Evolutionary conservation across 1,140 invertebrate species (phyloP), one percentile per base, ranked within the genome.

Genomic region (Hycleus phaleratus): DNA sequence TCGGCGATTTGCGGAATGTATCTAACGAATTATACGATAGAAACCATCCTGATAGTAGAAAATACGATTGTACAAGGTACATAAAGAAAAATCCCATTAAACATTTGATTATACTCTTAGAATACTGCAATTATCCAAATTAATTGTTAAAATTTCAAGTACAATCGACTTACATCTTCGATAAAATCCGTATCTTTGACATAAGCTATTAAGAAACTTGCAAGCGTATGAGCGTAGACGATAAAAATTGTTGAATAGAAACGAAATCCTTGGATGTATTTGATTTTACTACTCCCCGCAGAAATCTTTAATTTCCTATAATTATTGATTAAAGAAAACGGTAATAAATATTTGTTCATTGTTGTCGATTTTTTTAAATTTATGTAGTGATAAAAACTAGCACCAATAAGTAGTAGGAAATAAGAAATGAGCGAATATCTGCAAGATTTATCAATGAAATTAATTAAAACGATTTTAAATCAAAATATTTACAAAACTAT

Each of bases 1-100:
- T 48, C 59, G 49, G 45, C 11, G 46, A 57, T 38, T 45, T 48
- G 11, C 59, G 44, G 40, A 61, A 56, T 3, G 58, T 56, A 50
- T 61, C 52, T 24, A 58, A 56, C 9, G 64, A 49, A n/a, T 67
- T 59, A 38, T 61, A 62, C 2, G 65, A 59, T 12, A 65, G 26
- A 10, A 65, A 46, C 49, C 61, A 60, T 2, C 53, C 46, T 10
- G 63, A 65, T 45, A 65, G 57, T n/a, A 65, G 25, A 38, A 65
- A 65, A 47, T 62, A 65, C 6, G 49, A 54, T 48, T 65, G 63
- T 8, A 65, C 63, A 12, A 59, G 32, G 24, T 62, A 60, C 11
- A 32, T 32, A 50, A 5, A 32, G 11, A 48, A 59, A 48, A 26
- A 53, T 44, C 43, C 9, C n/a, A 32, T 32, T 5, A 32, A 2